Percentiles rank a stretch among this genome's conserved stretches.
phyloP scores from a whole-genome alignment of 1,140 invertebrate genomes.

The Helicorthomorpha holstii region DNA sequence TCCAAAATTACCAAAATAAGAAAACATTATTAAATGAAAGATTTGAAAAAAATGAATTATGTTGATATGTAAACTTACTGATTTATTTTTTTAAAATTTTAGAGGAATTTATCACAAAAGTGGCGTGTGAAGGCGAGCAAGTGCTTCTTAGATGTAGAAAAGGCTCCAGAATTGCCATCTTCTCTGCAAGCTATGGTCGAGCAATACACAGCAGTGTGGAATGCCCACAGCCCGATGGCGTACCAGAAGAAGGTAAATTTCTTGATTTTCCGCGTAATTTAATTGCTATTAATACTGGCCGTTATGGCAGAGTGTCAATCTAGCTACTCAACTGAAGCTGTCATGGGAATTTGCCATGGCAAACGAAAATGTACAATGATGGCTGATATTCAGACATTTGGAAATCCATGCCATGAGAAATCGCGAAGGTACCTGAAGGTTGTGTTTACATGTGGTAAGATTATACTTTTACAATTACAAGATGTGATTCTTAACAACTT shows the following conservation, averaged over 20 bases:
- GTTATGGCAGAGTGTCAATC: constrained; percentile 57
- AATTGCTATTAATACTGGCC: neutral
- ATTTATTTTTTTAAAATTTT: constrained; percentile 15
- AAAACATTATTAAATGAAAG: neutral
- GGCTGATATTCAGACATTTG: constrained; percentile 67
- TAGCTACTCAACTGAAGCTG: constrained; percentile 67
- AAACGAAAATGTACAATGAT: constrained; percentile 60
- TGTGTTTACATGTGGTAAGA: constrained; percentile 86
- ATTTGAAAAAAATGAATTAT: neutral
- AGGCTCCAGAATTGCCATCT: constrained; percentile 61
- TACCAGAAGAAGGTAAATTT: constrained; percentile 69
- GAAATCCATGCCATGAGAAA: constrained; percentile 56
- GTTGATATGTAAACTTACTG: constrained; percentile 12
- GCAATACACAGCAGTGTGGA: constrained; percentile 73
- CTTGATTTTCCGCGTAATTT: neutral
- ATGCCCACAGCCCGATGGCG: constrained; percentile 67
- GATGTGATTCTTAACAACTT: too few relatives aligned
- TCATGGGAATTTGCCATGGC: constrained; percentile 77
- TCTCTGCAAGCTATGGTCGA: constrained; percentile 73
- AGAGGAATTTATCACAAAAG: constrained; percentile 81
- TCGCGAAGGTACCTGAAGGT: constrained; percentile 79
- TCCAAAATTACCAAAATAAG: neutral
- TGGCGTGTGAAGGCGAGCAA: constrained; percentile 74
- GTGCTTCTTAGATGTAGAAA: constrained; percentile 35
- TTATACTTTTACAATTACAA: too few relatives aligned